A percentile compares a stretch with the other conserved stretches of the same genome.
phyloP scores from a whole-genome alignment of 2,888 invertebrate genomes.

The Phrixothrix hirtus region DNA sequence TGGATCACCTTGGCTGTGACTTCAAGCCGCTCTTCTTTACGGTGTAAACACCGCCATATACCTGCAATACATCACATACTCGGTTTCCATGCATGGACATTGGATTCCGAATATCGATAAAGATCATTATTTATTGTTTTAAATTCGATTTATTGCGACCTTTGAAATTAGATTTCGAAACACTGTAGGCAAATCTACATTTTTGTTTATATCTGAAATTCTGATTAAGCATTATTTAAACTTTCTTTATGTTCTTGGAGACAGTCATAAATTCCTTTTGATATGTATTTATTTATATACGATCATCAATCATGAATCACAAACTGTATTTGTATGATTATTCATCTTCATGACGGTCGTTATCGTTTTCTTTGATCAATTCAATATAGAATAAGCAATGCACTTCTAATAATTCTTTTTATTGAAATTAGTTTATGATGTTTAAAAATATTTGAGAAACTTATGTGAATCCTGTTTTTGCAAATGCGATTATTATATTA shows the following conservation, averaged over 20 bases:
- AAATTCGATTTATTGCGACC: slow-evolving; percentile 31
- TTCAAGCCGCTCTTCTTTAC: slow-evolving; percentile 26
- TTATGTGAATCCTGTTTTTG: too few relatives aligned
- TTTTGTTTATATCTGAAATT: not conserved
- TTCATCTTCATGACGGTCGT: too few relatives aligned
- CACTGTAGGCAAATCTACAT: not conserved
- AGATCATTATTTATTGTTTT: slow-evolving; percentile 32
- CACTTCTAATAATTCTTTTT: too few relatives aligned
- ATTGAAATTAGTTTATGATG: too few relatives aligned
- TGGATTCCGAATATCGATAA: slow-evolving; percentile 33
- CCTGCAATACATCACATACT: slow-evolving; percentile 33
- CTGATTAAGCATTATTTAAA: too few relatives aligned
- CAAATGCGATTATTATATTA: too few relatives aligned
- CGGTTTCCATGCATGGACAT: slow-evolving; percentile 20
- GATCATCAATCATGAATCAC: too few relatives aligned
- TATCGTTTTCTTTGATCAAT: too few relatives aligned
- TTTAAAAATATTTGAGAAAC: too few relatives aligned
- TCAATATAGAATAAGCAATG: too few relatives aligned
- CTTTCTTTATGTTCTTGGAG: not conserved
- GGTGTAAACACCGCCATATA: slow-evolving; percentile 30
- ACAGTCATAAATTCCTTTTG: not conserved
- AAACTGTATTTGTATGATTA: too few relatives aligned
- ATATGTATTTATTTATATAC: not conserved
- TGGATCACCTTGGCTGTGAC: slow-evolving; percentile 37
- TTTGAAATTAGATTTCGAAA: slow-evolving; percentile 7